phyloP scores from a whole-genome alignment of 2,113 vertebrate species.

The Nothobranchius furzeri region DNA sequence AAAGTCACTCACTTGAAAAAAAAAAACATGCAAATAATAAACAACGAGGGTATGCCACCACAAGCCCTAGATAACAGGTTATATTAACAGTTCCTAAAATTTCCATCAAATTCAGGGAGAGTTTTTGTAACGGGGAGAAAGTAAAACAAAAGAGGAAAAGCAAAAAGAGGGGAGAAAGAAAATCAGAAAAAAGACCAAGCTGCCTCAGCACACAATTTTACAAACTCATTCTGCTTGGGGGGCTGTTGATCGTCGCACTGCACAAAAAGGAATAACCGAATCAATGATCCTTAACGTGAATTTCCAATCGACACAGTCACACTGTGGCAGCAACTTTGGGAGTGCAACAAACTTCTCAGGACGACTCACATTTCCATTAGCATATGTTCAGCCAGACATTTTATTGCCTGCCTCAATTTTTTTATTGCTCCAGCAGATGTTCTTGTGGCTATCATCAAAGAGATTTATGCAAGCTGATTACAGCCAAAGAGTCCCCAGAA shows the following conservation, averaged over 20 bases:
- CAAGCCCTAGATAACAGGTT: too few relatives aligned
- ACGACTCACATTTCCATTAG: slow-evolving; percentile 52
- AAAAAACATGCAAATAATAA: too few relatives aligned
- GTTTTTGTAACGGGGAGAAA: neutral
- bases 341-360: slow-evolving; percentile 49
- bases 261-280: slow-evolving; percentile 24
- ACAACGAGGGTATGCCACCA: too few relatives aligned
- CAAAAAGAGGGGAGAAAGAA: neutral
- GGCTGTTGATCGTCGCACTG: slow-evolving; percentile 12
- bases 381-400: slow-evolving; percentile 71
- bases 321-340: slow-evolving; percentile 42
- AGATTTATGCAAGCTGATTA: slow-evolving; percentile 79
- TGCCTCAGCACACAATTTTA: slow-evolving; percentile 50
- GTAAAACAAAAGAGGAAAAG: slow-evolving; percentile 3
- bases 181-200: slow-evolving; percentile 66
- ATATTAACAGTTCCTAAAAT: too few relatives aligned
- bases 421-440: slow-evolving; percentile 73
- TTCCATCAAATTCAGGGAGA: too few relatives aligned
- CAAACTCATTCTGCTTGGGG: slow-evolving; percentile 4
- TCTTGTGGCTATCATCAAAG: slow-evolving; percentile 77
- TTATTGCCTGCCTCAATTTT: slow-evolving; percentile 67
- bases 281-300: slow-evolving; percentile 7
- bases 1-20: too few relatives aligned
- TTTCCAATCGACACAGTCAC: slow-evolving; percentile 28
- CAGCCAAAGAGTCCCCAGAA: slow-evolving; percentile 70